Evolutionary conservation across 2,888 invertebrate species (phyloP), one percentile per base, ranked within the genome.

Genomic region (Andrena bicolor): DNA sequence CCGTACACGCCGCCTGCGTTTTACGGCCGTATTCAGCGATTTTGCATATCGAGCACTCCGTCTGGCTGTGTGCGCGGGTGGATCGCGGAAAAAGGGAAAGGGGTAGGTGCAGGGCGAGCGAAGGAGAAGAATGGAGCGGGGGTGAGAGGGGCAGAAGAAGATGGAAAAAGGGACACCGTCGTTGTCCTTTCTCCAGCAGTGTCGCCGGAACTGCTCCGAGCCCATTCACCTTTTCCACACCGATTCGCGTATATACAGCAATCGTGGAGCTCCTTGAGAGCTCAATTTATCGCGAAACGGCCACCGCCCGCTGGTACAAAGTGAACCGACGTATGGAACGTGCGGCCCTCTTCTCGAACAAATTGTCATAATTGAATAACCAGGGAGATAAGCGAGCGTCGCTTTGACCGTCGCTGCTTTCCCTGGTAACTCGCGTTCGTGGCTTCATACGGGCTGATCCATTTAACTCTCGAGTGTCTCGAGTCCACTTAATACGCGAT

Each of bases 1-100:
- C 90, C 90, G 88, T 90, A 87, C 88, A 90, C 91, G 87, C 92
- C 93, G 90, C 90, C 91, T 93, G 92, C 91, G 90, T 92, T 93
- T 92, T 92, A 93, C 92, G 91, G 90, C 90, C 90, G 89, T 91
- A 90, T 93, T 93, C 92, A 92, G 93, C 93, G 91, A 91, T 93
- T 93, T 91, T 92, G 91, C 92, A 92, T 93, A 92, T 92, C 87
- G 90, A 88, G 85, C 83, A 79, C 76, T 74, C 66, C 74, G 56
- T 75, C 58, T 74, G 41, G 35, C 71, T 64, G 71, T 85, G 66
- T 83, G 75, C 83, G 86, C 69, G 78, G 81, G 86, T 87, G 80
- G 80, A 85, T 82, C 61, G 84, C 74, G 65, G 78, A 77, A 77
- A 73, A 79, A 79, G 69, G 68, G 60, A 76, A 75, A 70, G 71